Percentiles rank a stretch among this genome's conserved stretches.
phyloP scores from a whole-genome alignment of 2,888 invertebrate genomes.

The Eilema caniola region DNA sequence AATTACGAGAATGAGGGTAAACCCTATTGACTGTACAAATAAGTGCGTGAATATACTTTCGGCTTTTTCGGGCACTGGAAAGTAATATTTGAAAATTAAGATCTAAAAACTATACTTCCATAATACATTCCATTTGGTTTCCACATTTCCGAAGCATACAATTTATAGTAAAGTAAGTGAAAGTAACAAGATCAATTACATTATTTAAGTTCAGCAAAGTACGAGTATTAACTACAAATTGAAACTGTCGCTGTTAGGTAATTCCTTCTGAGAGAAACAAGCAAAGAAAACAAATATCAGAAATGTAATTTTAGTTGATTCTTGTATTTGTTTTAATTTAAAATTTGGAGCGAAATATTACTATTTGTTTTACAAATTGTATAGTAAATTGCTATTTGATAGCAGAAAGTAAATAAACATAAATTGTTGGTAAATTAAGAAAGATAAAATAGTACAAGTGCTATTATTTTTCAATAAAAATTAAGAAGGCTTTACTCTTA shows the following conservation, averaged over 20 bases:
- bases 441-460: too few species aligned
- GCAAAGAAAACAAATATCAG: background rate
- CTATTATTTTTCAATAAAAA: too few species aligned
- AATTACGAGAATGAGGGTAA: background rate
- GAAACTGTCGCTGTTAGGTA: background rate
- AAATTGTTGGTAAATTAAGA: background rate
- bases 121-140: background rate
- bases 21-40: background rate
- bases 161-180: too few species aligned
- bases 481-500: too few species aligned
- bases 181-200: too few species aligned
- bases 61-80: background rate
- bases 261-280: background rate
- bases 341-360: background rate
- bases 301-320: background rate
- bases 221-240: background rate
- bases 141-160: background rate
- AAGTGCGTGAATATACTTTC: background rate
- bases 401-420: background rate
- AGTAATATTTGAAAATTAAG: background rate
- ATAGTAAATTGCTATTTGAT: too few species aligned
- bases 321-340: background rate
- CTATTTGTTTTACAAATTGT: background rate
- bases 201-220: too few species aligned
- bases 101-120: background rate